Base-by-base conservation (phyloP, 2,113 vertebrate species). In the Hipposideros armiger region DNA sequence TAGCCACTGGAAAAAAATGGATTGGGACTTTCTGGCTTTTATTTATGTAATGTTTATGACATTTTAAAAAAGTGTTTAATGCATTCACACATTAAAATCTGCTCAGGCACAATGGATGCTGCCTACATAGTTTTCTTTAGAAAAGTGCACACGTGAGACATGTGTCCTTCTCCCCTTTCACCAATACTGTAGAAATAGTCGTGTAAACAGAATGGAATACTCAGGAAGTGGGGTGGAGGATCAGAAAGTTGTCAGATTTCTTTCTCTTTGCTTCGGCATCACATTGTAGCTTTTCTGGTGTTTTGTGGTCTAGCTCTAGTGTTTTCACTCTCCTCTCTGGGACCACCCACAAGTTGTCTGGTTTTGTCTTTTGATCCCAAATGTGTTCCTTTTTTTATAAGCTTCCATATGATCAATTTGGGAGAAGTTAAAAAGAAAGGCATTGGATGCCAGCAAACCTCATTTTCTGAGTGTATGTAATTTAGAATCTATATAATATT, bases 1-100 rank as follows among this genome's bases (percentile, higher is more conserved):
- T 87, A 93, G 42, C 67, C 40, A 4, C 42, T 78, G 67, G 47
- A 87, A 81, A 87, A 87, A 8, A 87, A 84, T 22, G 6, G 76
- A 94, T 45, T 91, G 16, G 4, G 73, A 66, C 11, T 56, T 85
- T 60, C n/a, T 30, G 93, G 56, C 26, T 87, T 58, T 95, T 88
- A 87, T 83, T 91, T 94, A 58, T 45, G 40, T 90, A 58, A 84
- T 77, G 20, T 26, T 93, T 93, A 67, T 89, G 28, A 92, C 81
- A 91, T 90, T 67, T 4, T 81, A 95, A 72, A 13, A 76, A 32
- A 54, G 8, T 54, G 15, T 22, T 60, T 69, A 26, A 36, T 73
- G 32, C 62, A 42, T 81, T 93, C 56, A 84, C 76, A 95, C 50
- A 92, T 58, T 56, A 87, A 50, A 87, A 95, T 94, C 50, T 64